phyloP scores from a whole-genome alignment of 2,113 vertebrate genomes.

The Notothenia rossii region DNA sequence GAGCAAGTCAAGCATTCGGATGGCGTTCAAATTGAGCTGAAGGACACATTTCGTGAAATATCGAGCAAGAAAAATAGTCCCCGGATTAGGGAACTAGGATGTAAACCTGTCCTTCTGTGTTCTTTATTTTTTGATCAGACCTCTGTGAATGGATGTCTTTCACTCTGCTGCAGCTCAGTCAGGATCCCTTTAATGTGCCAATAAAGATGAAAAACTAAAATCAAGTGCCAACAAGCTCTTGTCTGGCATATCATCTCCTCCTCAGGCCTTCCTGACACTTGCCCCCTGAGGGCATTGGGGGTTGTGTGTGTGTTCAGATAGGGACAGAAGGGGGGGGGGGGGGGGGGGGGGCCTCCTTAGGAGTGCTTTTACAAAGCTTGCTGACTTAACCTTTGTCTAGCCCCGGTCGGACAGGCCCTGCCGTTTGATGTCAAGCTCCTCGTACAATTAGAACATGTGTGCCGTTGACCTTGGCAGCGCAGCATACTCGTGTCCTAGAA shows the following conservation, averaged over 20 bases:
- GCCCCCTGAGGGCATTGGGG: conserved; percentile 52
- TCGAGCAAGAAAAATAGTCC: not conserved
- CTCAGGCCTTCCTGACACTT: conserved; percentile 69
- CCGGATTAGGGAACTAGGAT: not conserved
- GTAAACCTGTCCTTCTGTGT: not conserved
- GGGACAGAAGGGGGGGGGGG: conserved; percentile 14
- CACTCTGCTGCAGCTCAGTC: conserved; percentile 37
- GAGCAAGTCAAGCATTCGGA: not conserved
- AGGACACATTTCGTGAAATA: conserved; percentile 27
- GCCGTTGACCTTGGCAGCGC: conserved; percentile 92
- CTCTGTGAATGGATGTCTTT: not conserved
- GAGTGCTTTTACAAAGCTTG: conserved; percentile 89
- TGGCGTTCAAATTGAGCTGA: conserved; percentile 21
- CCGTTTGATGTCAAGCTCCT: conserved; percentile 93
- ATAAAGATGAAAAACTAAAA: conserved; percentile 78
- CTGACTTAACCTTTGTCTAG: conserved; percentile 97
- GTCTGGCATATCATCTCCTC: conserved; percentile 74
- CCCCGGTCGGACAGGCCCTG: conserved; percentile 88
- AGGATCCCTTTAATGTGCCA: conserved; percentile 62
- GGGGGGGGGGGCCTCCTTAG: conserved; percentile 84
- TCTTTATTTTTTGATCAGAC: not conserved
- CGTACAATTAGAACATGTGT: conserved; percentile 95
- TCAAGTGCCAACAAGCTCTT: conserved; percentile 77
- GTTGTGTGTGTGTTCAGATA: conserved; percentile 15
- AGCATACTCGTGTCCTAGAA: conserved; percentile 85